Conservation (phyloP, 2,113 vertebrate species). For the Thunnus maccoyii region DNA sequence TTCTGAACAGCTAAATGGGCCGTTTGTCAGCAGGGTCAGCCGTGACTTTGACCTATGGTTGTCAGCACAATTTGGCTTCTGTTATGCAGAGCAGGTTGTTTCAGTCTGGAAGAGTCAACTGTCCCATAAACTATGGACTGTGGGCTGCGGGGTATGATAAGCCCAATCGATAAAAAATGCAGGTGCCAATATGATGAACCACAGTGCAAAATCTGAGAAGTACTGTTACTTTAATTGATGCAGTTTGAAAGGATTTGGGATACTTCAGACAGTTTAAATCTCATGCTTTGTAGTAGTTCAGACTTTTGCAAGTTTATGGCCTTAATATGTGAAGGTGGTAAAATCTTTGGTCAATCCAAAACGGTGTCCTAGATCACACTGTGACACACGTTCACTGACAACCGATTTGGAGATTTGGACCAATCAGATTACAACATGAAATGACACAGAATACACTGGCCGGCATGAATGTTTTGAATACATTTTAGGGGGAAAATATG, state of each 20-base stretch:
- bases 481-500: too few species aligned
- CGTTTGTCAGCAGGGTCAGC: slow-evolving; percentile 68
- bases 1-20: slow-evolving; percentile 57
- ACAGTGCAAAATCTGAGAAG: neutral
- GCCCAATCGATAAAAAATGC: slow-evolving; percentile 11
- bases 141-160: neutral
- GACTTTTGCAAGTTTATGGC: neutral
- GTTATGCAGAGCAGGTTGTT: slow-evolving; percentile 58
- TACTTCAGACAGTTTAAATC: neutral
- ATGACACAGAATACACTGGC: too few species aligned
- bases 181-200: neutral
- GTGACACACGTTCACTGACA: too few species aligned
- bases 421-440: too few species aligned
- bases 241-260: neutral
- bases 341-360: too few species aligned
- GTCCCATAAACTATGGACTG: slow-evolving; percentile 4
- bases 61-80: slow-evolving; percentile 59
- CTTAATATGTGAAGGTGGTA: too few species aligned
- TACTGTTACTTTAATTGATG: neutral
- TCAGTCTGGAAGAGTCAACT: slow-evolving; percentile 17
- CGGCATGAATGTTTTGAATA: too few species aligned
- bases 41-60: slow-evolving; percentile 55
- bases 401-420: too few species aligned
- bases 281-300: neutral
- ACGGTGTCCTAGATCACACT: too few species aligned